Percentiles rank a stretch among this genome's conserved stretches.
Conservation (phyloP, 2,797 vertebrate species). For the Oryzias sinensis region DNA sequence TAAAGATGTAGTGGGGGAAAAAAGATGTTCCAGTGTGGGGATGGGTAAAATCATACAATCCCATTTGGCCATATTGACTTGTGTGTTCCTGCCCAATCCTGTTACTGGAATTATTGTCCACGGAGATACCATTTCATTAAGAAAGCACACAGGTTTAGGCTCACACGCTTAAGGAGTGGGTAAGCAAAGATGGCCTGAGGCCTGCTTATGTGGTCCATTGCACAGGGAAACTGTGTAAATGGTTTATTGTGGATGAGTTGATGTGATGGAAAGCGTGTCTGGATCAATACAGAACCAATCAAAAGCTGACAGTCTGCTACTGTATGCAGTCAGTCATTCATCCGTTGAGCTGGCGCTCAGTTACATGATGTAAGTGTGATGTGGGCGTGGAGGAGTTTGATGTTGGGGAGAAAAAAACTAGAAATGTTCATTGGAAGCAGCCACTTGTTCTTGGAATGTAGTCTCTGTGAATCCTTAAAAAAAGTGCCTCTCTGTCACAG, state of each 20-base stretch:
- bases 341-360: constrained; percentile 54
- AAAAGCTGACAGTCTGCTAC: constrained; percentile 80
- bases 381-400: constrained; percentile 45
- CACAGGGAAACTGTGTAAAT: constrained; percentile 82
- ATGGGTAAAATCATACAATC: constrained; percentile 72
- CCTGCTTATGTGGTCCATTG: constrained; percentile 81
- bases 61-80: constrained; percentile 83
- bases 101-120: constrained; percentile 83
- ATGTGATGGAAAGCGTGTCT: constrained; percentile 84
- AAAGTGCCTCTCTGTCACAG: constrained; percentile 16
- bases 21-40: constrained; percentile 51
- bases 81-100: constrained; percentile 80
- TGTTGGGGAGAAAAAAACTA: constrained; percentile 20
- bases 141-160: constrained; percentile 57
- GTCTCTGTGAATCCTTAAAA: neutral
- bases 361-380: constrained; percentile 62
- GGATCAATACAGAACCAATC: constrained; percentile 84
- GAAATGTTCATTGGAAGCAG: constrained; percentile 19
- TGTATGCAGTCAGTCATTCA: constrained; percentile 76
- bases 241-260: constrained; percentile 87
- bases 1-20: constrained; percentile 1
- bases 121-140: constrained; percentile 85
- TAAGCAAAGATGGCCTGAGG: constrained; percentile 71
- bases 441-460: constrained; percentile 1
- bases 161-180: constrained; percentile 34